Conservation (phyloP, 2,888 invertebrate species). For the Mimas tiliae region DNA sequence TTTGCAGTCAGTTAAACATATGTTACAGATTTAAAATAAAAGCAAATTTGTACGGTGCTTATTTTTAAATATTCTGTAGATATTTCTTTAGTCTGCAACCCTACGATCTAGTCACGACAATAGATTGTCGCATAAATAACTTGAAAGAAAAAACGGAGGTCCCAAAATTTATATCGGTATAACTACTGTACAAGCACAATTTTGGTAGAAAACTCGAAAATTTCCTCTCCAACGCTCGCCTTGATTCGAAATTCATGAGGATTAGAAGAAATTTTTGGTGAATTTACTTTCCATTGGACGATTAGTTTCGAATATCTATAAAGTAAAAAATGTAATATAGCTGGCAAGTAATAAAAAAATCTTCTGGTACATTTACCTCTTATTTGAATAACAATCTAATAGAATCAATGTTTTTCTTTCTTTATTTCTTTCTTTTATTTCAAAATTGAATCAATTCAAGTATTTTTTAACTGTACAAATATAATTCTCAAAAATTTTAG, state of each 20-base stretch:
- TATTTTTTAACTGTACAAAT: too few species aligned
- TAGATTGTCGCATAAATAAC: constrained; percentile 77
- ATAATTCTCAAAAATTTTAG: too few species aligned
- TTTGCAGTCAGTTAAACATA: too few species aligned
- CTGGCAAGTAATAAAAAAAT: background rate
- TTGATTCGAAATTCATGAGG: constrained; percentile 56
- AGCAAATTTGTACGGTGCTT: too few species aligned
- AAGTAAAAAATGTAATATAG: constrained; percentile 34
- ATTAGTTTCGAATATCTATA: constrained; percentile 48
- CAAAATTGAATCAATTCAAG: background rate
- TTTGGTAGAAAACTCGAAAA: constrained; percentile 35
- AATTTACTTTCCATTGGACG: constrained; percentile 48
- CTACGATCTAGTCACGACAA: constrained; percentile 48
- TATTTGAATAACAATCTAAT: background rate
- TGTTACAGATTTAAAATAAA: too few species aligned
- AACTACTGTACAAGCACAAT: constrained; percentile 38
- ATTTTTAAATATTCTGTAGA: too few species aligned
- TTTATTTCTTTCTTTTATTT: too few species aligned
- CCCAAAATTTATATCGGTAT: constrained; percentile 53
- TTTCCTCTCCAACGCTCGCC: constrained; percentile 36
- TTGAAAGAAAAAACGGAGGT: constrained; percentile 57
- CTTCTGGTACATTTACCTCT: background rate
- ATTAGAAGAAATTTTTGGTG: constrained; percentile 43
- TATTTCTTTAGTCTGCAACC: constrained; percentile 26
- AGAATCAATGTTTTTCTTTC: too few species aligned